phyloP scores from a whole-genome alignment of 2,113 vertebrate genomes.

The Sitta europaea region DNA sequence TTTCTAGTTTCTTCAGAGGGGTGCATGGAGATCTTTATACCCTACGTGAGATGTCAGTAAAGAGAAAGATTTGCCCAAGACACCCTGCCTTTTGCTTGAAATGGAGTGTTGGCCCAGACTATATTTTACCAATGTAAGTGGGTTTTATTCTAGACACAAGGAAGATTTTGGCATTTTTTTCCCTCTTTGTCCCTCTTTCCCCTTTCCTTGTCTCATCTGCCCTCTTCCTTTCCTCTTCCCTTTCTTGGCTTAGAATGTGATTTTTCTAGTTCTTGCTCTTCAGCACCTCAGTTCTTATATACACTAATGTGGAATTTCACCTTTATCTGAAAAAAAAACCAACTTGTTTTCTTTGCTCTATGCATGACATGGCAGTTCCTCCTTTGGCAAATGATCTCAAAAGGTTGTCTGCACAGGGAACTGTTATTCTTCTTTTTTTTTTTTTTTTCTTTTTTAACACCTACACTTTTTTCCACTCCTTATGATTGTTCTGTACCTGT shows the following conservation, averaged over 20 bases:
- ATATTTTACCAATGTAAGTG: neutral
- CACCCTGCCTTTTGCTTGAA: neutral
- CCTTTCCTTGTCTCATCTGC: neutral
- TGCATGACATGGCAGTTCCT: neutral
- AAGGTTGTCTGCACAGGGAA: neutral
- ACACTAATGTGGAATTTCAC: neutral
- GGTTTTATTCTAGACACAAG: neutral
- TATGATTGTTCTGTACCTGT: neutral
- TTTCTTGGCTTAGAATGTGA: neutral
- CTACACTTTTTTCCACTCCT: neutral
- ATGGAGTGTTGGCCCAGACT: neutral
- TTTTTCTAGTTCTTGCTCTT: neutral
- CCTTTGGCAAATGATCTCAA: neutral
- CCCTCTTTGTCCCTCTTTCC: neutral
- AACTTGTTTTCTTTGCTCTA: neutral
- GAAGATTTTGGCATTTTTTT: neutral
- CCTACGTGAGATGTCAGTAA: neutral
- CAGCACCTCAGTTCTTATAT: neutral
- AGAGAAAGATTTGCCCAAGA: neutral
- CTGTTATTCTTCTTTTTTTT: neutral
- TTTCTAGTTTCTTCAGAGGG: neutral
- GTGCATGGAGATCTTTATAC: neutral
- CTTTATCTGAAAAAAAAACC: neutral
- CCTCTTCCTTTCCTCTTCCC: fast-evolving
- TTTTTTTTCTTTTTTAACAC: neutral